Evolutionary conservation across 2,888 invertebrate species (phyloP), one percentile per base, ranked within the genome.

Genomic region (Philereme vetulata): DNA sequence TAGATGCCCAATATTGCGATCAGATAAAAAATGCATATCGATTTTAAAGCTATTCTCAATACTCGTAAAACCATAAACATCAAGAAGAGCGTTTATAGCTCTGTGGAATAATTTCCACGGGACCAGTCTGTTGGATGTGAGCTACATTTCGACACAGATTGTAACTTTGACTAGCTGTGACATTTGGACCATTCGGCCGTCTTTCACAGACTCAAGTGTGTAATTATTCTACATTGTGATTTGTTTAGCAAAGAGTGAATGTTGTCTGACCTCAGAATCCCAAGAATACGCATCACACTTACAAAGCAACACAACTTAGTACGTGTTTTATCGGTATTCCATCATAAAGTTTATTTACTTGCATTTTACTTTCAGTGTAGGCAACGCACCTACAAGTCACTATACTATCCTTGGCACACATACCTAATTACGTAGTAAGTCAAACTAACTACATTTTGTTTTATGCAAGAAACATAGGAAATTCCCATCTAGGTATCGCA

Each of bases 361-460:
- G 60, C 60, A 68, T 62, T 66, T 68, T 67, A 71, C 70, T 72
- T 71, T 69, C 66, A 62, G 62, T 52, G 61, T 48, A 49, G 54
- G 61, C 44, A 49, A 56, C 63, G 62, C 65, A 65, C 64, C 65
- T 64, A 47, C 40, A 46, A 42, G 34, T 58, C 46, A 55, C 53
- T 51, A 38, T 54, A 60, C 60, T 56, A 70, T 71, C 71, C 71
- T 72, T 71, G 72, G 61, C 72, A 72, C 56, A 71, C 58, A 66
- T 70, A 63, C 61, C 62, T 61, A 66, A 21, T 21, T 62, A 64
- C 64, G 57, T 54, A 64, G 61, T 63, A 51, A 56, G 54, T 51
- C 44, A 38, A 49, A 3, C 1, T 8, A 46, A 60, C 53, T 58
- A 6, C 57, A 68, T 65, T 74, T 66, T 61, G 67, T 63, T 68